Conservation (phyloP, 92 coral and sea anemone species). For the Galaxea fascicularis region DNA sequence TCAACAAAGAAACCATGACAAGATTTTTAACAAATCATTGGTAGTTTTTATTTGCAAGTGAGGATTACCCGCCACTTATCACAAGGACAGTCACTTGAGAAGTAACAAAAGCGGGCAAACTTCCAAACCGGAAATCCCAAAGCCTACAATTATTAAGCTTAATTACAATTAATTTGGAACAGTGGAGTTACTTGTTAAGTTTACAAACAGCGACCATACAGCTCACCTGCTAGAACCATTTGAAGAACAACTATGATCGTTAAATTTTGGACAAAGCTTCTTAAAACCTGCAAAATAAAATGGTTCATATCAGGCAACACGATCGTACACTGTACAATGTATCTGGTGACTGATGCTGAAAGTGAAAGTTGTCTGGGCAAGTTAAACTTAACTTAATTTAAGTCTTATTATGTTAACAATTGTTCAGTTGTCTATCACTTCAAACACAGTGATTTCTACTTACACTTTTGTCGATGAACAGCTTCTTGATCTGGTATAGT, state of each 20-base stretch:
- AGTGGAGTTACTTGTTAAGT: neutral
- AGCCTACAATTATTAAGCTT: neutral
- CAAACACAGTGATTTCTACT: conserved; percentile 28
- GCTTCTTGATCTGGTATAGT: conserved; percentile 77
- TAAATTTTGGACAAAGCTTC: conserved; percentile 86
- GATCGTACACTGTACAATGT: too few species aligned
- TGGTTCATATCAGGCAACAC: too few species aligned
- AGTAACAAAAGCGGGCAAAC: neutral
- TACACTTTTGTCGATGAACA: conserved; percentile 90
- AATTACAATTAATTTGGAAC: too few species aligned
- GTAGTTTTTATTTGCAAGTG: too few species aligned
- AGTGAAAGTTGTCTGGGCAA: conserved; percentile 1
- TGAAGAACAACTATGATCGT: conserved; percentile 82
- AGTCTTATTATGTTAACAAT: neutral
- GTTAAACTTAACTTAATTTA: neutral
- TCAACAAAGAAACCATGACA: too few species aligned
- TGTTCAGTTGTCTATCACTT: neutral
- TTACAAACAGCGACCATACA: neutral
- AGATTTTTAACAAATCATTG: too few species aligned
- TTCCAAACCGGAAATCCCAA: neutral
- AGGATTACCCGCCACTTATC: too few species aligned
- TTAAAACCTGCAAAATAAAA: conserved; percentile 67
- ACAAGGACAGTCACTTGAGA: too few species aligned
- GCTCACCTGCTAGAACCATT: conserved; percentile 90
- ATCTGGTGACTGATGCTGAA: neutral